These are phyloP conservation scores for Acromyrmex echinatior DNA, from an alignment of 1,140 invertebrate genomes.

Conservation along the genomic window DNA sequence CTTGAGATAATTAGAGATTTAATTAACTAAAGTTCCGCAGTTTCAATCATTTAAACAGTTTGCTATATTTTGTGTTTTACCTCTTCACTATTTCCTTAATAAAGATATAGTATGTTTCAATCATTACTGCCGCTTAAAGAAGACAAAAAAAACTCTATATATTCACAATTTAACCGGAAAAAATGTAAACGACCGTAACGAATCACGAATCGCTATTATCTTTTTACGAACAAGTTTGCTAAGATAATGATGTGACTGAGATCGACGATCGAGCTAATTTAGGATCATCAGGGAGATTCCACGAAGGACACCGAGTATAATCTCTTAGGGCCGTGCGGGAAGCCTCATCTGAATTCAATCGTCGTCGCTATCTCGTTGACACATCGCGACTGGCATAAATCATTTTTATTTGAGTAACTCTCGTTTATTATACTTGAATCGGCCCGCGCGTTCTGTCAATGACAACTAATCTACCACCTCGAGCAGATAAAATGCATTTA, in stretches of 20 bases:
- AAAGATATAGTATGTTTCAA: background rate
- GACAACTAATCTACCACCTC: constrained; percentile 58
- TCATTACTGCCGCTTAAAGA: background rate
- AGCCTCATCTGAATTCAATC: constrained; percentile 75
- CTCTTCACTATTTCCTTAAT: background rate
- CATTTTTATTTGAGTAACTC: constrained; percentile 72
- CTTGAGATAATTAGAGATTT: background rate
- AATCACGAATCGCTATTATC: constrained; percentile 9
- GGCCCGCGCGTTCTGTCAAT: constrained; percentile 44
- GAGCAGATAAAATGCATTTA: constrained; percentile 68
- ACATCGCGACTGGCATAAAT: constrained; percentile 70
- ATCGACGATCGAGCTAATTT: constrained; percentile 34
- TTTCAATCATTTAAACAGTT: background rate
- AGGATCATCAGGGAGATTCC: background rate
- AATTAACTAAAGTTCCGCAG: background rate
- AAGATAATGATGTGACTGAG: constrained; percentile 17
- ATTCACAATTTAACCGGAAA: background rate
- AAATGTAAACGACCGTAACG: constrained; percentile 6
- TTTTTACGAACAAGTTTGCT: constrained; percentile 7
- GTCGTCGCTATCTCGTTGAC: constrained; percentile 64
- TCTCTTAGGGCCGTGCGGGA: background rate
- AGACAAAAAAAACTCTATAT: background rate
- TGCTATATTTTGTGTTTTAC: background rate
- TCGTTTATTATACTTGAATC: constrained; percentile 61
- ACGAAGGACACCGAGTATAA: constrained; percentile 58